Percentiles rank a stretch among this genome's conserved stretches.
These are phyloP conservation scores for Rhodinocichla rosea DNA, from an alignment of 2,113 vertebrate species.

Conservation along the genomic window DNA sequence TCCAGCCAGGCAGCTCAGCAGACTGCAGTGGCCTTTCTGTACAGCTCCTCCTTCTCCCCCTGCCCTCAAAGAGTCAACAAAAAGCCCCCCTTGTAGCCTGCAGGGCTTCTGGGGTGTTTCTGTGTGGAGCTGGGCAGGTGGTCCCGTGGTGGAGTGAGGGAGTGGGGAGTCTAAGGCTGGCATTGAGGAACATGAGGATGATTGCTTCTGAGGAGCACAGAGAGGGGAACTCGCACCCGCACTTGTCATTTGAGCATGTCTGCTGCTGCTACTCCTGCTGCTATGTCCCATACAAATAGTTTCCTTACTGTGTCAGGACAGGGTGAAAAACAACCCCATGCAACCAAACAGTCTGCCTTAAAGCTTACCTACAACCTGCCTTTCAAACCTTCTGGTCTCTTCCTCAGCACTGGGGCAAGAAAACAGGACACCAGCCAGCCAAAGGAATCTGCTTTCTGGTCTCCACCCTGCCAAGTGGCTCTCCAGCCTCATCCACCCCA, in stretches of 20 bases:
- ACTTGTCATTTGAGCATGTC: constrained; percentile 79
- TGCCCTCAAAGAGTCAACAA: not conserved
- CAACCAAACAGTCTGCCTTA: constrained; percentile 85
- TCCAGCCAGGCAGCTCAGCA: constrained; percentile 53
- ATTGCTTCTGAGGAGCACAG: constrained; percentile 52
- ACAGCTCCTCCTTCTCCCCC: constrained; percentile 28
- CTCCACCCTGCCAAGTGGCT: not conserved
- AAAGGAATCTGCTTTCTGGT: constrained; percentile 45
- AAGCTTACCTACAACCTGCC: constrained; percentile 78
- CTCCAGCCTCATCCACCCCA: not conserved
- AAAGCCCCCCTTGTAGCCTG: not conserved
- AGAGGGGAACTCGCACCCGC: constrained; percentile 29
- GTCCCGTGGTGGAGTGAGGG: not conserved
- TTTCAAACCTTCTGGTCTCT: constrained; percentile 67
- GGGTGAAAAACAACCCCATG: constrained; percentile 73
- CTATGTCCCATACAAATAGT: constrained; percentile 78
- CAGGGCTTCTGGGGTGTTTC: not conserved
- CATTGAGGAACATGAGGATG: constrained; percentile 23
- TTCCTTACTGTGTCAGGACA: constrained; percentile 74
- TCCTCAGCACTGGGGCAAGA: constrained; percentile 51
- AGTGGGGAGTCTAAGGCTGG: constrained; percentile 34
- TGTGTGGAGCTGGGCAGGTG: not conserved
- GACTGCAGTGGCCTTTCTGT: constrained; percentile 51
- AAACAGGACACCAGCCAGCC: constrained; percentile 59
- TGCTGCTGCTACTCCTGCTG: constrained; percentile 88